Evolutionary conservation across 2,113 vertebrate genomes (phyloP).

Genomic region (Apteryx mantelli): DNA sequence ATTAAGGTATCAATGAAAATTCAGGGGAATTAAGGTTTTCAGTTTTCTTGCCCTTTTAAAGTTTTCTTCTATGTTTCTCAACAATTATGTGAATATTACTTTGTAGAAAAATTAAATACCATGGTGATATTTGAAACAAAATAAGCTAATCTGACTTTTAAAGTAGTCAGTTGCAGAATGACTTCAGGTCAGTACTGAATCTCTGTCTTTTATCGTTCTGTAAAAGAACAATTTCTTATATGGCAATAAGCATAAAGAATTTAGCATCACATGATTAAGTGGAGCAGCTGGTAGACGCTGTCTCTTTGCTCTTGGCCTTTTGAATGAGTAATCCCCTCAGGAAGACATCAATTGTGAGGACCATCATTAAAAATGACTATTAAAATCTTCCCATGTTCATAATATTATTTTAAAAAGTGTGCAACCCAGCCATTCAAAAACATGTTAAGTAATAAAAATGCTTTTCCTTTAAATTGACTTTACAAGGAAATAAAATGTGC

Average conservation of each 20-base stretch:
- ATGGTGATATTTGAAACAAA: neutral
- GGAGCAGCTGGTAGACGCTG: neutral
- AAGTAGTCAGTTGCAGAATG: neutral
- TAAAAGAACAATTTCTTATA: neutral
- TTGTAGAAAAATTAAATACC: neutral
- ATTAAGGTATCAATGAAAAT: neutral
- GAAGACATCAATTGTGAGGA: neutral
- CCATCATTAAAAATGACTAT: constrained; percentile 10
- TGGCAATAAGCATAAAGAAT: neutral
- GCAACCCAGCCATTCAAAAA: neutral
- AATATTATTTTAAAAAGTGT: neutral
- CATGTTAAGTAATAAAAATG: neutral
- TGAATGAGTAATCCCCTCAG: constrained; percentile 1
- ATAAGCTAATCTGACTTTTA: neutral
- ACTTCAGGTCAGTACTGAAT: neutral
- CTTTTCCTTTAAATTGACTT: neutral
- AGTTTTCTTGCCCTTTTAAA: neutral
- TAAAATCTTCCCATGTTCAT: neutral
- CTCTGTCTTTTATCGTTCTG: neutral
- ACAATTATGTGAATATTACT: neutral
- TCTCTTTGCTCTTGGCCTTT: neutral
- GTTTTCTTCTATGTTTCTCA: neutral
- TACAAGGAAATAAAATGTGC: neutral
- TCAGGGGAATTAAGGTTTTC: accelerated
- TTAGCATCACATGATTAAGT: neutral